Base-by-base conservation (phyloP, 2,797 vertebrate species). In the Antrozous pallidus region DNA sequence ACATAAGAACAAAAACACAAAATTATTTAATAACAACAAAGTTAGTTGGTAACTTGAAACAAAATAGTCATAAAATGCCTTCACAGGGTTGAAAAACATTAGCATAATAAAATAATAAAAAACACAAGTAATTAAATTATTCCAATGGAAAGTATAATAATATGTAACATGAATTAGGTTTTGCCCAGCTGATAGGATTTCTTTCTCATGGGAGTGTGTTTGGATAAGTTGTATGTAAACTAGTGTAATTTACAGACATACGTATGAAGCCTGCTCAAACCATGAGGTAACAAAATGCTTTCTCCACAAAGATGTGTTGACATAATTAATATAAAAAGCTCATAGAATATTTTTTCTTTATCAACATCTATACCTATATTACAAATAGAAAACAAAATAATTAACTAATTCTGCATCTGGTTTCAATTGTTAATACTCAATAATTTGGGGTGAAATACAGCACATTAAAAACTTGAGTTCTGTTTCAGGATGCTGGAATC, bases 341-440 rank as follows among this genome's bases (percentile, higher is more conserved):
- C 17, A 33, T 42, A 63, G 16, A 71, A 45, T n/a, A 40, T 63
- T 47, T 1, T 86, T 78, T 24, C 17, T 79, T 87, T 4, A 78
- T 93, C 8, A 81, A 75, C 77, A 93, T n/a, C n/a, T 91, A 38
- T 63, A 36, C 22, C 2, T 63, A 2, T 49, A 56, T 47, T 91
- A 63, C n/a, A 87, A 90, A 47, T 81, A 28, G 45, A 65, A 82
- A 74, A 75, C 87, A 63, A 91, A 91, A 89, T 26, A 2, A 95
- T 18, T 47, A 67, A 87, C 42, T 69, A 67, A 58, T 90, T 92
- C 5, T 26, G 77, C 5, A 54, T 51, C 2, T 61, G 88, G 20
- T 18, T 49, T 91, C 79, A 85, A 54, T 63, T 56, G 58, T 4
- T 24, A 80, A 6, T 71, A 51, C 67, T 88, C 11, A 71, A 47